Percentiles rank a stretch among this genome's conserved stretches.
phyloP scores from a whole-genome alignment of 2,888 invertebrate species.

The Pachydiplax longipennis region DNA sequence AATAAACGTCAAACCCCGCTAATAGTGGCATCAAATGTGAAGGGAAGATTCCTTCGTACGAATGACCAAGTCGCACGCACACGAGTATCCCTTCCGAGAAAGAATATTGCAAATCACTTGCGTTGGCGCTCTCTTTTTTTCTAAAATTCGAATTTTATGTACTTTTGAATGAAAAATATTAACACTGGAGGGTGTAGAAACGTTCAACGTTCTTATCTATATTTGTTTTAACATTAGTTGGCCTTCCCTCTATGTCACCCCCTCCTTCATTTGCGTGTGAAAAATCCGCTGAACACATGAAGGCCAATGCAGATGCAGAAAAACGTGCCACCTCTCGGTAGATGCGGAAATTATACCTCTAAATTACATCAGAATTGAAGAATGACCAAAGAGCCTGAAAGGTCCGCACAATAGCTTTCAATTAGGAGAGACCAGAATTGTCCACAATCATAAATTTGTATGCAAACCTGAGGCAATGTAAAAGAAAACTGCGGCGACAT shows the following conservation, averaged over 20 bases:
- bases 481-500: no score
- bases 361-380: no score
- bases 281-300: not conserved
- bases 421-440: no score
- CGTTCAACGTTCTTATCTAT: not conserved
- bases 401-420: no score
- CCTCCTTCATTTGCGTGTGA: not conserved
- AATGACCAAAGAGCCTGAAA: no score
- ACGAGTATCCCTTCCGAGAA: not conserved
- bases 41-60: not conserved
- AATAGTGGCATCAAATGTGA: not conserved
- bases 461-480: no score
- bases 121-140: not conserved
- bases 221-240: not conserved
- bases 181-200: conserved; percentile 32
- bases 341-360: not conserved
- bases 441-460: no score
- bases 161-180: conserved; percentile 23
- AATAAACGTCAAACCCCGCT: not conserved
- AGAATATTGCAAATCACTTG: not conserved
- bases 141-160: not conserved
- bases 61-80: not conserved
- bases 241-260: not conserved
- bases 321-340: not conserved
- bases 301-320: not conserved